Evolutionary conservation across 2,888 invertebrate genomes (phyloP), one percentile per base, ranked within the genome.

Genomic region (Meteorus colon): DNA sequence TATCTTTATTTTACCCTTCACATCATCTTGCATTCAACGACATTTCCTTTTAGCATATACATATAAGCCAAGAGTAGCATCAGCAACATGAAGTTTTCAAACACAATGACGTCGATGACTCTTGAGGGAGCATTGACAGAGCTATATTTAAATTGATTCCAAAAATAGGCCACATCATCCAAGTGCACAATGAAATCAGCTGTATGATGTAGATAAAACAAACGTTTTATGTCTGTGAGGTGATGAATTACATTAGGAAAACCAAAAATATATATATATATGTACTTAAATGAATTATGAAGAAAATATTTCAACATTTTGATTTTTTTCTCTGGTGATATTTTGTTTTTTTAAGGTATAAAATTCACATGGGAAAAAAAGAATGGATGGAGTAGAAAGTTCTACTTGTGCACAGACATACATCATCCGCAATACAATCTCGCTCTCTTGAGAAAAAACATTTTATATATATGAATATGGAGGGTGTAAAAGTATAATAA

Each of bases 101-200:
- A 68, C 51, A 51, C 55, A 34, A 24, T 59, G n/a, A 70, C 24
- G 45, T 70, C 24, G 70, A 70, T 60, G 70, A 60, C 60, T 51
- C 70, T 60, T 37, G 59, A 29, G 12, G 37, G 70, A 31, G 24
- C 55, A 12, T 59, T 70, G 59, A 70, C 70, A 70, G 59, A 34
- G 24, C 70, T 70, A 70, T 70, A 70, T 70, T 62, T 24, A 70
- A 41, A 60, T 70, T 70, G n/a, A 1, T 24, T 45, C 14, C 5
- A 29, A 37, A 70, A 70, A 60, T 70, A 70, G 70, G 70, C 69
- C 60, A 59, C 19, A 19, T 37, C 19, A 60, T 19, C 24, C 48
- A 27, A 19, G 29, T 45, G 48, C 48, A 68, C 14, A 55, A 55
- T 19, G 8, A 55, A 19, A n/a, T n/a, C 16, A 16, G 48, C 41